Percentiles rank a stretch among this genome's conserved stretches.
Conservation (phyloP, 2,888 invertebrate genomes). For the Thecophora atra region DNA sequence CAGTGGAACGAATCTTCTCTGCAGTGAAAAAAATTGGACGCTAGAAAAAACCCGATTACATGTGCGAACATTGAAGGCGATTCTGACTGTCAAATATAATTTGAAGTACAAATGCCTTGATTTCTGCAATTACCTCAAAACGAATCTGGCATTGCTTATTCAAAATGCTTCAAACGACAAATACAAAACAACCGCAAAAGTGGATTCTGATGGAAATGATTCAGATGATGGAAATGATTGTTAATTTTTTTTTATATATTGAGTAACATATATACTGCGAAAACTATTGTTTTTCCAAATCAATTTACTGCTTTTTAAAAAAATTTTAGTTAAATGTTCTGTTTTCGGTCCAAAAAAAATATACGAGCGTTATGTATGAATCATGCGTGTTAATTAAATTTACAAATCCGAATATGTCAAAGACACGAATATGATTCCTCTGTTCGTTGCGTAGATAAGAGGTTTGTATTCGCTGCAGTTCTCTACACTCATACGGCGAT, state of each 20-base stretch:
- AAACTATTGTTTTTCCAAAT: not conserved
- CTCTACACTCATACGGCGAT: no score
- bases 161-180: constrained; percentile 33
- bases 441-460: no score
- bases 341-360: not conserved
- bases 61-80: constrained; percentile 34
- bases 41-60: constrained; percentile 35
- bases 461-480: no score
- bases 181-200: constrained; percentile 10
- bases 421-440: no score
- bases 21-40: constrained; percentile 38
- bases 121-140: constrained; percentile 34
- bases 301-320: not conserved
- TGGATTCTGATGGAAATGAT: not conserved
- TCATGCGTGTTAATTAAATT: no score
- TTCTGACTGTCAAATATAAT: constrained; percentile 34
- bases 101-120: constrained; percentile 35
- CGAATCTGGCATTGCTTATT: constrained; percentile 24
- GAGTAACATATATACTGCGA: not conserved
- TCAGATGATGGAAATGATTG: not conserved
- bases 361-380: constrained; percentile 13
- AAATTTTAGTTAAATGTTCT: not conserved
- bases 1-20: constrained; percentile 40
- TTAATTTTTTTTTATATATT: not conserved
- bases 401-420: no score